Conservation (phyloP, 2,797 vertebrate species). For the Notolabrus celidotus region DNA sequence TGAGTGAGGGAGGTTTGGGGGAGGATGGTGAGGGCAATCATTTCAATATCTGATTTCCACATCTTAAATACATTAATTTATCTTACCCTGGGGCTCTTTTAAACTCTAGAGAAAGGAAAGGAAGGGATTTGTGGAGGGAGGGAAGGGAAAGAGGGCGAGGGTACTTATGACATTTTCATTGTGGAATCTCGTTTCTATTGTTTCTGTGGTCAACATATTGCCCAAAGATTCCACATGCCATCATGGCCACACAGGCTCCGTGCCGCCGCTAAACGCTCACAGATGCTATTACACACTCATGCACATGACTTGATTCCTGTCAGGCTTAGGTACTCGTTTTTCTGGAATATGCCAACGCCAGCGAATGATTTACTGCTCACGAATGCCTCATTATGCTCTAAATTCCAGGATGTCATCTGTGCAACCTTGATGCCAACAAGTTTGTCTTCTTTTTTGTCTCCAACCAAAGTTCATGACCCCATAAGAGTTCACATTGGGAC, state of each 20-base stretch:
- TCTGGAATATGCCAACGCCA: slow-evolving; percentile 66
- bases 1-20: slow-evolving; percentile 66
- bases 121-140: slow-evolving; percentile 54
- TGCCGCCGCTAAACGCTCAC: slow-evolving; percentile 72
- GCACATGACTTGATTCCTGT: slow-evolving; percentile 75
- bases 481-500: slow-evolving; percentile 76
- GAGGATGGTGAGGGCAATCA: slow-evolving; percentile 89
- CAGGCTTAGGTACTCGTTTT: slow-evolving; percentile 54
- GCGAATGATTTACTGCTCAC: slow-evolving; percentile 65
- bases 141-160: slow-evolving; percentile 64
- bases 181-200: slow-evolving; percentile 82
- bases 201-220: slow-evolving; percentile 80
- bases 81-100: slow-evolving; percentile 79
- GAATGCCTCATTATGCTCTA: slow-evolving; percentile 67
- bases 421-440: slow-evolving; percentile 68
- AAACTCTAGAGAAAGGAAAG: slow-evolving; percentile 65
- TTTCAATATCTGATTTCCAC: slow-evolving; percentile 90
- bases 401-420: slow-evolving; percentile 79
- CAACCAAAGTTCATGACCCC: slow-evolving; percentile 68
- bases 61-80: slow-evolving; percentile 88
- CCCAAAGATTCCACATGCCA: slow-evolving; percentile 82
- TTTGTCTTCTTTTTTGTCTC: slow-evolving; percentile 23
- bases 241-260: slow-evolving; percentile 76
- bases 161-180: slow-evolving; percentile 82
- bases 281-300: slow-evolving; percentile 76